Evolutionary conservation across 2,113 vertebrate genomes (phyloP), one percentile per base, ranked within the genome.

Genomic region (Malaclemys terrapin): DNA sequence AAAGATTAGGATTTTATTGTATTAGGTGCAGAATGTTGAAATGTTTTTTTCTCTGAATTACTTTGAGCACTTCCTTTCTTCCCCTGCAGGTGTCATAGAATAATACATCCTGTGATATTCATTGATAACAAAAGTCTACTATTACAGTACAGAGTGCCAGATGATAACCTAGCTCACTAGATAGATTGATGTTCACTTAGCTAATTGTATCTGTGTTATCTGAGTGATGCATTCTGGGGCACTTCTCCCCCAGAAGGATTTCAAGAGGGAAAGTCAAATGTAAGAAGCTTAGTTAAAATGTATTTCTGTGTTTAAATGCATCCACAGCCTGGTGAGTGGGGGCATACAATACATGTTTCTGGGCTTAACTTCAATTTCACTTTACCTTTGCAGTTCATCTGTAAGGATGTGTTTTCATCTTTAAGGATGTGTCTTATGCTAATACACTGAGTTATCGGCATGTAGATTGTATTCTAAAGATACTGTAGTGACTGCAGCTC

Each of bases 381-480:
- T 87, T 91, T 16, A 45, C 1, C 52, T 88, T 90, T 89, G 25
- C 19, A n/a, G 35, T 81, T 95, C 14, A 4, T 5, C 1, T 2
- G 0, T 75, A 92, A 8, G 29, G 65, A 11, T 1, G 6, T 54
- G 53, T 54, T 59, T 75, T 57, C n/a, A 38, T 38, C n/a, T 24
- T 31, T 9, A 25, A 72, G 54, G 27, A 76, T 50, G 81, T 52
- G 5, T 91, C 53, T 47, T 87, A 78, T 76, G 29, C 5, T 82
- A 56, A 35, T 69, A 8, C 1, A 11, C 1, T 72, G 0, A 3
- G 76, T 12, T 19, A 9, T 85, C 94, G 89, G 5, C 29, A 79
- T 93, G 53, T 69, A 47, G 50, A 12, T 75, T 93, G 4, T 90
- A 83, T 81, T 31, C 12, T 91, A 47, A 85, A 89, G 85, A 9